Evolutionary conservation across 2,888 invertebrate genomes (phyloP), one percentile per base, ranked within the genome.

Genomic region (Diloba caeruleocephala): DNA sequence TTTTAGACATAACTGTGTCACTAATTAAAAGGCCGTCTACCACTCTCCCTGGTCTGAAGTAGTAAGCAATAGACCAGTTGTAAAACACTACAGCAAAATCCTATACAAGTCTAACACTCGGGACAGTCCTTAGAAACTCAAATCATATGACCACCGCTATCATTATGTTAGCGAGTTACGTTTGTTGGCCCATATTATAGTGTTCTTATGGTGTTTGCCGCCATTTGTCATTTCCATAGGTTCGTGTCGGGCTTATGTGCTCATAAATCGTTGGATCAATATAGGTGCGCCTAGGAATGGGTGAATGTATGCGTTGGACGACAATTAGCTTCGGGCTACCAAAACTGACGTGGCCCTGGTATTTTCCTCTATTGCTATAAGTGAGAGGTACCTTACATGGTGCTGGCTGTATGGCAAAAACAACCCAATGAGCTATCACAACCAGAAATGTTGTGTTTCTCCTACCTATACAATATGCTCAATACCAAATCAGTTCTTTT

Each of bases 171-270:
- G 14, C 29, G 33, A 57, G 51, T 50, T 54, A 59, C 48, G 56
- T 56, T 52, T 46, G 61, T 34, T 37, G 38, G 34, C 21, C n/a
- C 13, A 21, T 15, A 31, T 50, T 33, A 54, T 50, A 39, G 44
- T 32, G 41, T 49, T 48, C 52, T 68, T 66, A 53, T 29, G 52
- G 68, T 69, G 70, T 63, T 59, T 69, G 59, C 32, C 44, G 32
- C 32, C 73, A 32, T 70, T 50, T 60, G 61, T 69, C 60, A 70
- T 70, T 64, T 65, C 45, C 51, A 41, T 46, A 57, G 53, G 70
- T 69, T 69, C 73, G 56, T 69, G 51, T 54, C 54, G 8, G n/a
- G 32, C 57, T 17, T 62, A 55, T 55, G 64, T 39, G 56, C 44
- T 46, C 61, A 65, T 73, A 71, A 61, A 70, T 61, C 55, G 51